Percentiles rank a stretch among this genome's conserved stretches.
Conservation (phyloP, 2,797 vertebrate species). For the Hippocampus kuda region DNA sequence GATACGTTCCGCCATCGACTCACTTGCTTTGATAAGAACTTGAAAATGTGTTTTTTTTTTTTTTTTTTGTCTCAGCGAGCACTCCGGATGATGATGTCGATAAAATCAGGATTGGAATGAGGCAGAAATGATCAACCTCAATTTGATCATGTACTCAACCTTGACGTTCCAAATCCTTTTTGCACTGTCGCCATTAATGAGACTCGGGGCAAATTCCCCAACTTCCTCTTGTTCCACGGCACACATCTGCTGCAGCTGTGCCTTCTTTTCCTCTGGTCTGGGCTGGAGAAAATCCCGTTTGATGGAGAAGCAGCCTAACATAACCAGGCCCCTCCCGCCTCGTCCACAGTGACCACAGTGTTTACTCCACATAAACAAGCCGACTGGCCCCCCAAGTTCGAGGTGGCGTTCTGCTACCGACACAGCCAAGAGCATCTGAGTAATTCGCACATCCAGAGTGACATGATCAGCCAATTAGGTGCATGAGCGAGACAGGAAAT, state of each 20-base stretch:
- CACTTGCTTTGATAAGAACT: slow-evolving; percentile 54
- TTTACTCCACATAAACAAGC: slow-evolving; percentile 66
- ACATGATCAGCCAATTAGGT: slow-evolving; percentile 63
- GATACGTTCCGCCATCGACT: slow-evolving; percentile 52
- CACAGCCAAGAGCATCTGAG: slow-evolving; percentile 27
- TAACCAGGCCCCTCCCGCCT: slow-evolving; percentile 39
- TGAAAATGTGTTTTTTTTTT: slow-evolving; percentile 28
- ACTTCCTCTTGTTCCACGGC: slow-evolving; percentile 20
- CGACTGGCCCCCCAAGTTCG: slow-evolving; percentile 46
- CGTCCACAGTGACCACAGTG: slow-evolving; percentile 65
- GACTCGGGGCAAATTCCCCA: slow-evolving; percentile 18
- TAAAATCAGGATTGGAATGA: slow-evolving; percentile 16
- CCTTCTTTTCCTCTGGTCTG: slow-evolving; percentile 29
- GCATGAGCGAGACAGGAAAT: slow-evolving; percentile 52
- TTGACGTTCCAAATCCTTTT: background rate
- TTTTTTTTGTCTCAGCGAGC: background rate
- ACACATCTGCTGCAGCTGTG: slow-evolving; percentile 43
- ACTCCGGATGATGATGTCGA: slow-evolving; percentile 3
- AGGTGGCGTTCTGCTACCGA: slow-evolving; percentile 40
- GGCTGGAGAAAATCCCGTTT: slow-evolving; percentile 44
- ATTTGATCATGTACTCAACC: background rate
- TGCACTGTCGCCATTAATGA: slow-evolving; percentile 6
- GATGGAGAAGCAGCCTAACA: slow-evolving; percentile 35
- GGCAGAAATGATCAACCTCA: slow-evolving; percentile 13
- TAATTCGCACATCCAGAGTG: slow-evolving; percentile 56